Evolutionary conservation across 2,888 invertebrate genomes (phyloP).

Genomic region (Tachina grossa): DNA sequence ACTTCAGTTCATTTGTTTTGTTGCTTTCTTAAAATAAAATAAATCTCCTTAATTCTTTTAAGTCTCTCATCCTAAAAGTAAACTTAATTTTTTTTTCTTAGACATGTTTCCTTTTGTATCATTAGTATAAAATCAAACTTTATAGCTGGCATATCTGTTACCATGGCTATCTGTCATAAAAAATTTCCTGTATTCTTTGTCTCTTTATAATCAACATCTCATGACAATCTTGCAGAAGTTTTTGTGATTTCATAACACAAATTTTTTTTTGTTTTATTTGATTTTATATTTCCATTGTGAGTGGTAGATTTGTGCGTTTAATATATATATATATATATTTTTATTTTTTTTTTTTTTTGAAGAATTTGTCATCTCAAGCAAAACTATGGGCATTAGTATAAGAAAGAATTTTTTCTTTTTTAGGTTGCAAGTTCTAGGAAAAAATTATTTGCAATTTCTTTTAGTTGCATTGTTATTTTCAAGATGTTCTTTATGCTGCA

Average conservation of each 20-base stretch:
- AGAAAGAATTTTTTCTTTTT: background rate
- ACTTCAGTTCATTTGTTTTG: too few species aligned
- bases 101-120: background rate
- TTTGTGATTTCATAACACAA: conserved; percentile 14
- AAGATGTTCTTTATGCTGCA: conserved; percentile 25
- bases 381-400: conserved; percentile 4
- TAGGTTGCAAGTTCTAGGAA: background rate
- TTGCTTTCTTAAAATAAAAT: background rate
- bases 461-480: conserved; percentile 8
- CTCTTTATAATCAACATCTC: conserved; percentile 37
- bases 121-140: conserved; percentile 2
- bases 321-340: background rate
- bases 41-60: background rate
- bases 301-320: background rate
- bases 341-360: background rate
- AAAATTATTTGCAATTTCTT: conserved; percentile 9
- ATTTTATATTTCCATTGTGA: background rate
- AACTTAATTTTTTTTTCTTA: conserved; percentile 17
- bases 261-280: background rate
- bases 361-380: conserved; percentile 33
- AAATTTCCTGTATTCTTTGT: conserved; percentile 16
- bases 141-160: conserved; percentile 6
- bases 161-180: conserved; percentile 37
- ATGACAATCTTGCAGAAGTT: conserved; percentile 50
- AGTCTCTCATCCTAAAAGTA: conserved; percentile 26